Evolutionary conservation across 2,797 vertebrate species (phyloP).

Genomic region (Paguma larvata): DNA sequence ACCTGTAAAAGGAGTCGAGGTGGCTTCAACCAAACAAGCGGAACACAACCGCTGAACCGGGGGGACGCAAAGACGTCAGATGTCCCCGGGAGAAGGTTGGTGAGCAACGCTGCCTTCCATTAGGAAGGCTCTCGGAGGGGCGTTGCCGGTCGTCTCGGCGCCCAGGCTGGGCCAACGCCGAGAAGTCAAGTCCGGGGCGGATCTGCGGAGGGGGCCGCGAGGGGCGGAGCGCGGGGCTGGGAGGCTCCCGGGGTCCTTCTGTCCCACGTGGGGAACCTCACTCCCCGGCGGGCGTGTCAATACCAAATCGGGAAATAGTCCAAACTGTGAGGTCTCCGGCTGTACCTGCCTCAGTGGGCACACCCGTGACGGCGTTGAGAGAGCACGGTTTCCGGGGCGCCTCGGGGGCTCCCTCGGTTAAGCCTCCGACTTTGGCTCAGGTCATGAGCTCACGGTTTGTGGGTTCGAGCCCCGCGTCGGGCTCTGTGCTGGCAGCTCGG

Average conservation of each 20-base stretch:
- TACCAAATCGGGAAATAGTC: fast-evolving
- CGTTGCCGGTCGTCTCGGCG: not conserved
- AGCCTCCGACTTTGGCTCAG: too few species aligned
- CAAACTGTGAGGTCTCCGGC: fast-evolving
- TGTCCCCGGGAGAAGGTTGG: not conserved
- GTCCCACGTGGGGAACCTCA: not conserved
- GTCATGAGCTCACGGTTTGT: too few species aligned
- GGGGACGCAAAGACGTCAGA: not conserved
- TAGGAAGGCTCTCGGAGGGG: not conserved
- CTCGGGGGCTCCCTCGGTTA: too few species aligned
- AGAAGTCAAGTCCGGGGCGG: fast-evolving
- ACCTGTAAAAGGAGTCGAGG: not conserved
- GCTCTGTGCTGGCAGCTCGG: too few species aligned
- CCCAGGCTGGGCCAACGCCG: not conserved
- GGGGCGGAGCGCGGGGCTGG: too few species aligned
- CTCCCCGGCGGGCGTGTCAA: not conserved
- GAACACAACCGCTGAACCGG: not conserved
- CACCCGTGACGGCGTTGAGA: fast-evolving
- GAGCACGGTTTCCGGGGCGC: fast-evolving
- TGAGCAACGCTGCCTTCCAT: fast-evolving
- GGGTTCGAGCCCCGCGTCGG: too few species aligned
- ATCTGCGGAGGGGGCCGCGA: too few species aligned
- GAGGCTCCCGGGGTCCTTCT: too few species aligned
- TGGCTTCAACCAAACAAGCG: not conserved
- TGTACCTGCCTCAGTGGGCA: fast-evolving